Conservation (phyloP, 1,140 invertebrate genomes). For the Bombus superbus region DNA sequence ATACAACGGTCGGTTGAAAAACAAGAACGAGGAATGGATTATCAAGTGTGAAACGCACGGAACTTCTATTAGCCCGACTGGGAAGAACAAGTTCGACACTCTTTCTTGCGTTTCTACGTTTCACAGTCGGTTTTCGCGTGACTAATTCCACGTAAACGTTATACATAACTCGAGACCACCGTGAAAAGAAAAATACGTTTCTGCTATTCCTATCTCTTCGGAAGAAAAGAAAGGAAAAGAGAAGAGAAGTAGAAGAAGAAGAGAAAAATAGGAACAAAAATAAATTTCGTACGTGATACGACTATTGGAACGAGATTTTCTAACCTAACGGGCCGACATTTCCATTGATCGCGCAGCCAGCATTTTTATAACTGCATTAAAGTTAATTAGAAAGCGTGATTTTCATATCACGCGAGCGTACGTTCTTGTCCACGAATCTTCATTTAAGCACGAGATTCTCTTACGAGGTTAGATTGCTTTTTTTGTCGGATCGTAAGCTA, state of each 20-base stretch:
- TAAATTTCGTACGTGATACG: neutral
- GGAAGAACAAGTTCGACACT: conserved; percentile 5
- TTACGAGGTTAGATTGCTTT: neutral
- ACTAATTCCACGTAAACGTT: neutral
- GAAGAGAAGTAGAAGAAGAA: too few species aligned
- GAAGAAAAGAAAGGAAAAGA: too few species aligned
- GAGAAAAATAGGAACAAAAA: neutral
- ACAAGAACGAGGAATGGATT: neutral
- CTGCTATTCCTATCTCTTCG: neutral
- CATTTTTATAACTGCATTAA: conserved; percentile 2
- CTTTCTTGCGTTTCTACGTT: neutral
- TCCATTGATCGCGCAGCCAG: neutral
- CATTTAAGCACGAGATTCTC: neutral
- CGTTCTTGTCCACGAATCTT: neutral
- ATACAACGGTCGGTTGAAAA: conserved; percentile 14
- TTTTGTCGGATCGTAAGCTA: neutral
- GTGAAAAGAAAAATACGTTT: too few species aligned
- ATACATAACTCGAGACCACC: neutral
- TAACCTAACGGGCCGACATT: neutral
- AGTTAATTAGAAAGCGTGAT: conserved; percentile 27
- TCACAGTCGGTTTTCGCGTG: neutral
- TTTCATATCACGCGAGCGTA: neutral
- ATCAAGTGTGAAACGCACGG: neutral
- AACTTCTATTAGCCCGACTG: neutral
- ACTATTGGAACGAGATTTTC: conserved; percentile 4